Evolutionary conservation across 2,888 invertebrate species (phyloP), one percentile per base, ranked within the genome.

Genomic region (Plemyria rubiginata): DNA sequence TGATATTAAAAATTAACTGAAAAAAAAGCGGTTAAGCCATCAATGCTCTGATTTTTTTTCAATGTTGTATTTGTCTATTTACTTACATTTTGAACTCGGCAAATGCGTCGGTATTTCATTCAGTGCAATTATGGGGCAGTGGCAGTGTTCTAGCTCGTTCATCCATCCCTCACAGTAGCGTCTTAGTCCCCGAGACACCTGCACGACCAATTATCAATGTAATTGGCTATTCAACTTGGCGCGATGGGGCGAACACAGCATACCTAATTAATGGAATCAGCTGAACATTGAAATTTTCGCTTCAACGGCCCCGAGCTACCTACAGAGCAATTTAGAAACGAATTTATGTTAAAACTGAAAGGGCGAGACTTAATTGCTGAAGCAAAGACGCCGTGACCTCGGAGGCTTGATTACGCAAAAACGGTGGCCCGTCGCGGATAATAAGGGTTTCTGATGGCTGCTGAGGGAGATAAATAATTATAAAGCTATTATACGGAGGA

Each of bases 221-320:
- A 92, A 92, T 92, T 92, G 91, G 90, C 89, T 87, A 91, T 91
- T 90, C 89, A 90, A 86, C 78, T 86, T 83, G 80, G 82, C 80
- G 83, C 87, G 83, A 88, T 85, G 85, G 83, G 78, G 85, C 84
- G 86, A 82, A 81, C 79, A 83, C 79, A 83, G 86, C 86, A 85
- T 84, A 79, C 76, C 86, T 90, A 90, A 90, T 90, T 90, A 89
- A 90, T 89, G 81, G 84, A 87, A 88, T 90, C 89, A 89, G 85
- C 82, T 81, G 89, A 85, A 89, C 89, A 89, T 88, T 87, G 88
- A 89, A 90, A 90, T 86, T 87, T 87, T 85, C 88, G 83, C 86
- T 87, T 73, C 81, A 82, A 74, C 82, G 75, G 79, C 75, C 66
- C 79, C 71, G 74, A 85, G 78, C 72, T 70, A 72, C 74, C 73